Evolutionary conservation across 2,797 vertebrate species (phyloP), one percentile per base, ranked within the genome.

Genomic region (Scarus forsteni): DNA sequence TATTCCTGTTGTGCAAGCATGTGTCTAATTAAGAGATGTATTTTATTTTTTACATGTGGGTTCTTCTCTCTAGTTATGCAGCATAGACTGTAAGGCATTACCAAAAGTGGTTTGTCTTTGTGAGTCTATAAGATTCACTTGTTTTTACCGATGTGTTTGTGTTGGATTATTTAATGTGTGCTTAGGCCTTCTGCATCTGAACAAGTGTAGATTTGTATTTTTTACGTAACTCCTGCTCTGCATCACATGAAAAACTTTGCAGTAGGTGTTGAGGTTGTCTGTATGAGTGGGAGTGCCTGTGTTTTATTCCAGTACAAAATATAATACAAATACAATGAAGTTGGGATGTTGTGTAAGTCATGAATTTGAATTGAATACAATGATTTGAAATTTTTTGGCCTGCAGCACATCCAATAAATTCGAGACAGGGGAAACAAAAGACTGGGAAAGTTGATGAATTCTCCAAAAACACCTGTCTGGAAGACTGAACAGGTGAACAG

Each of bases 181-280:
- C 45, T 13, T 19, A 9, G 19, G 15, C 14, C 14, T 15, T 54
- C 38, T 39, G 38, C 38, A 7, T 39, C 38, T 39, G 7, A 39
- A 10, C 38, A 39, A 10, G 7, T 7, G 34, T 43, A 48, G 45
- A 4, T 65, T 39, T 58, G 52, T 27, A 14, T 10, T 19, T 14
- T 11, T 52, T 14, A 34, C 49, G 54, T 63, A 10, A 36, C 49
- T 44, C 60, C 7, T 15, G 39, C n/a, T 48, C 15, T 69, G 16
- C 7, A 34, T 49, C 43, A 27, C 27, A 10, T 19, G 35, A 11
- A 57, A 50, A 54, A 18, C 49, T 1, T 12, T 13, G 10, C 42
- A 48, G 11, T 5, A 11, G 36, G 34, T 53, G 64, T 66, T 53
- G 40, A 36, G 11, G 54, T n/a, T 60, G 36, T 52, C 10, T 61